Percentiles rank a stretch among this genome's conserved stretches.
phyloP scores from a whole-genome alignment of 37 sponge, comb jelly and placozoan species.

The Cliona cf. orientalis region DNA sequence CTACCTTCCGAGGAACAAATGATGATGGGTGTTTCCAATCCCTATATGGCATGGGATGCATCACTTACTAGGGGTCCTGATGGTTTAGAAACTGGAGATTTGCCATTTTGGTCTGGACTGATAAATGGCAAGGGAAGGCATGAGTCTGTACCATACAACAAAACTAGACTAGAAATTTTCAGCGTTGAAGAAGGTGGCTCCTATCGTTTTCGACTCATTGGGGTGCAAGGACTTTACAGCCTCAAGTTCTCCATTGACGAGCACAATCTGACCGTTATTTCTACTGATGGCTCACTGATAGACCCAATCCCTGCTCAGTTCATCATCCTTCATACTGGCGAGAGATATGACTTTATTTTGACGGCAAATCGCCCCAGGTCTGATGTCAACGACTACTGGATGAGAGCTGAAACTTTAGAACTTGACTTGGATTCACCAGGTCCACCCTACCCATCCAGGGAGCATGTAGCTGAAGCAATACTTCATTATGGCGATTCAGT shows the following conservation, averaged over 20 bases:
- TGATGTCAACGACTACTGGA: constrained; percentile 44
- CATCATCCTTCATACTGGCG: constrained; percentile 80
- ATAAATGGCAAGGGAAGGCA: constrained; percentile 82
- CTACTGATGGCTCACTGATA: constrained; percentile 74
- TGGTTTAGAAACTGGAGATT: constrained; percentile 51
- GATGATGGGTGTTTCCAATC: not conserved
- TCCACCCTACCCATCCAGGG: constrained; percentile 37
- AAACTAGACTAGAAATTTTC: constrained; percentile 54
- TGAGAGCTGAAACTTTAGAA: constrained; percentile 81
- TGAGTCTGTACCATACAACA: constrained; percentile 33
- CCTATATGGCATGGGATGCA: not conserved
- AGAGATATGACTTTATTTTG: constrained; percentile 83
- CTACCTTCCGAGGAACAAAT: constrained; percentile 16
- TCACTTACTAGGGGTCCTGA: constrained; percentile 54
- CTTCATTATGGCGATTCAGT: constrained; percentile 54
- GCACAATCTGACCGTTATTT: constrained; percentile 72
- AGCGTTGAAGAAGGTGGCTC: constrained; percentile 44
- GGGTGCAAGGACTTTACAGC: constrained; percentile 61
- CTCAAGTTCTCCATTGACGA: constrained; percentile 77
- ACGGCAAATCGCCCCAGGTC: constrained; percentile 38
- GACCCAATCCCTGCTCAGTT: constrained; percentile 67
- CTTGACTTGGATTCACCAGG: constrained; percentile 1
- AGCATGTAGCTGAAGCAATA: constrained; percentile 60
- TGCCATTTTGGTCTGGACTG: constrained; percentile 71
- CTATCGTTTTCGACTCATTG: constrained; percentile 82